These are phyloP conservation scores for Sebastes minor DNA, from an alignment of 2,797 vertebrate genomes.

Conservation along the genomic window DNA sequence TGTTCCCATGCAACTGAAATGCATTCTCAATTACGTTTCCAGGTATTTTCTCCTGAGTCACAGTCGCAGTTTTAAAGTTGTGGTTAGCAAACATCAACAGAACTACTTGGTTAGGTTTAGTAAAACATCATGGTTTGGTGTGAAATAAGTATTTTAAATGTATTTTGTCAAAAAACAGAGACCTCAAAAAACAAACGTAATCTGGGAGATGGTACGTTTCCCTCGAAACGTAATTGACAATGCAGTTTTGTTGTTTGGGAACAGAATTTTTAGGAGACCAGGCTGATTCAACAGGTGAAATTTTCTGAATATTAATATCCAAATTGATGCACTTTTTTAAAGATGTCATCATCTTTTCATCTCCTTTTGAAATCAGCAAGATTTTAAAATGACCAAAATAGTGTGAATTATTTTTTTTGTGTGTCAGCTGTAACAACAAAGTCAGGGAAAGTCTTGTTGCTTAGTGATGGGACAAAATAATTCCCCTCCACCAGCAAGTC, in stretches of 20 bases:
- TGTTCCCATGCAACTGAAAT: no score
- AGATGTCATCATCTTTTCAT: background rate
- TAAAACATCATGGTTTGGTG: no score
- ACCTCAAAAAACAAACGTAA: background rate
- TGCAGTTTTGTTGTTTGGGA: background rate
- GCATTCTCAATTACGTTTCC: no score
- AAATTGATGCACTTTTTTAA: background rate
- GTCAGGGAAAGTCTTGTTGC: background rate
- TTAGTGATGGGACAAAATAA: background rate
- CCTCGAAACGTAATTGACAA: background rate
- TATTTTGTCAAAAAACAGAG: background rate
- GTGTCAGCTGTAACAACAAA: background rate
- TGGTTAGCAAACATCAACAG: no score
- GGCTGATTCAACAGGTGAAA: background rate
- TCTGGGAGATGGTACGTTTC: background rate
- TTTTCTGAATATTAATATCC: background rate
- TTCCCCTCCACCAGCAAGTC: background rate
- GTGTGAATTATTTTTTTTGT: background rate
- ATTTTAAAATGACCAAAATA: background rate
- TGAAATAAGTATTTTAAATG: background rate
- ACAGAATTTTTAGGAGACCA: background rate
- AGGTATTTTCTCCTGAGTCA: no score
- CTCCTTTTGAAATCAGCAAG: background rate
- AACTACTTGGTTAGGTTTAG: no score
- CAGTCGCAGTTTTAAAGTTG: no score